These are phyloP conservation scores for Araneus ventricosus DNA, from an alignment of 1,140 invertebrate species.

Conservation along the genomic window DNA sequence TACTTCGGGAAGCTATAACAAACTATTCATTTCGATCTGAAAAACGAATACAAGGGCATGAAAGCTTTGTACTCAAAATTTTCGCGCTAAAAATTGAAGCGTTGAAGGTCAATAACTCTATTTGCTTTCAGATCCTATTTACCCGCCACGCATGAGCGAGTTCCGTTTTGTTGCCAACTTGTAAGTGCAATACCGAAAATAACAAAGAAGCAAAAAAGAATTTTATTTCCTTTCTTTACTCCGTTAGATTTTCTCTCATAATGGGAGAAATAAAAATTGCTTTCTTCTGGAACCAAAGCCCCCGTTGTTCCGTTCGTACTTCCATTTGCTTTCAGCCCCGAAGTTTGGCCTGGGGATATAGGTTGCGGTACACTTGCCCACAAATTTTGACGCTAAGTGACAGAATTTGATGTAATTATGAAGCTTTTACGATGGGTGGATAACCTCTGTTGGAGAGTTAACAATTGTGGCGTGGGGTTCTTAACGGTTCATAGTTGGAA, in stretches of 20 bases:
- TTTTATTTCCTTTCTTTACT: slow-evolving; percentile 28
- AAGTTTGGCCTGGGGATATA: slow-evolving; percentile 6
- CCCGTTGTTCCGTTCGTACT: not conserved
- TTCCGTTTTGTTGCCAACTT: not conserved
- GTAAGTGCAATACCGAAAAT: slow-evolving; percentile 2
- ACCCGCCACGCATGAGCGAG: not conserved
- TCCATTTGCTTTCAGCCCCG: no score
- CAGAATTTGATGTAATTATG: slow-evolving; percentile 52
- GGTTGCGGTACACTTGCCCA: slow-evolving; percentile 42
- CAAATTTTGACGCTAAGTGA: slow-evolving; percentile 46
- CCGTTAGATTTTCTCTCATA: slow-evolving; percentile 39
- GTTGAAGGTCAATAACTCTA: slow-evolving; percentile 8
- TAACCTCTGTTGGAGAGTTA: not conserved
- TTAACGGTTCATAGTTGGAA: not conserved
- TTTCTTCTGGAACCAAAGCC: slow-evolving; percentile 4
- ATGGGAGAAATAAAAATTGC: slow-evolving; percentile 20
- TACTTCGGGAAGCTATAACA: not conserved
- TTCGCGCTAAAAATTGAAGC: no score
- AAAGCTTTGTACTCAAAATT: no score
- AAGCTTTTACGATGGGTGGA: slow-evolving; percentile 46
- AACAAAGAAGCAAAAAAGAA: slow-evolving; percentile 1
- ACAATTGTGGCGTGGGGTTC: not conserved
- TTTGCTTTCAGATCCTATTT: slow-evolving; percentile 23
- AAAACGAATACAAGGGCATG: no score
- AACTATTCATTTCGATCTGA: no score